phyloP scores from a whole-genome alignment of 2,888 invertebrate species.

The Epistrophe grossulariae region DNA sequence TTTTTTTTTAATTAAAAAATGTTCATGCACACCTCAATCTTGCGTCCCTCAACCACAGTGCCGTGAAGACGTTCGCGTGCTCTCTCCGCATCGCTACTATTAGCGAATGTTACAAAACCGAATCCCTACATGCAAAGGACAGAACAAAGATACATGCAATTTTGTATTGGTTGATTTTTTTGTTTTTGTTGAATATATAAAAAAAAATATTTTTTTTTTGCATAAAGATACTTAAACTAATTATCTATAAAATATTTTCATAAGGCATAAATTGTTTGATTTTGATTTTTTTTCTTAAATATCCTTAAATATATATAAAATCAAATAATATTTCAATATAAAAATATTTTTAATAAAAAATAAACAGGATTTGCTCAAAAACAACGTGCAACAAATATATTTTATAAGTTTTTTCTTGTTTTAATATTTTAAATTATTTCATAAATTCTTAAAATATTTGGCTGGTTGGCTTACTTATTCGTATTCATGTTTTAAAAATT shows the following conservation, averaged over 20 bases:
- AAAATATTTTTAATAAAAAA: background rate
- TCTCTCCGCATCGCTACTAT: constrained; percentile 99
- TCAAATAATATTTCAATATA: background rate
- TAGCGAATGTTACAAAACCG: constrained; percentile 99
- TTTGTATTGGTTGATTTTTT: constrained; percentile 82
- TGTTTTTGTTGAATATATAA: constrained; percentile 15
- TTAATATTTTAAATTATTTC: no score
- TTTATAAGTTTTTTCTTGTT: background rate
- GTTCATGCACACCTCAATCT: constrained; percentile 99
- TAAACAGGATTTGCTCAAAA: constrained; percentile 86
- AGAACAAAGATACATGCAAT: constrained; percentile 96
- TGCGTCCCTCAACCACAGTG: constrained; percentile 99
- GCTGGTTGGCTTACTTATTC: constrained; percentile 8
- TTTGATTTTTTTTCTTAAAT: constrained; percentile 22
- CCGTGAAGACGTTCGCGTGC: constrained; percentile 99
- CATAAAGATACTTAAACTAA: constrained; percentile 6
- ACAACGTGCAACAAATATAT: constrained; percentile 89
- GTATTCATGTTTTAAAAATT: background rate
- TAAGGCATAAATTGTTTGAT: constrained; percentile 26
- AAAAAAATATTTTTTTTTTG: constrained; percentile 34
- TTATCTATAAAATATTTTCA: background rate
- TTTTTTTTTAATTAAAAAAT: constrained; percentile 84
- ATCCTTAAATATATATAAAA: constrained; percentile 2
- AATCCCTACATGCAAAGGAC: constrained; percentile 99
- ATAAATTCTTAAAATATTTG: background rate